Base-by-base conservation (phyloP, 2,888 invertebrate species). In the Epinotia demarniana region DNA sequence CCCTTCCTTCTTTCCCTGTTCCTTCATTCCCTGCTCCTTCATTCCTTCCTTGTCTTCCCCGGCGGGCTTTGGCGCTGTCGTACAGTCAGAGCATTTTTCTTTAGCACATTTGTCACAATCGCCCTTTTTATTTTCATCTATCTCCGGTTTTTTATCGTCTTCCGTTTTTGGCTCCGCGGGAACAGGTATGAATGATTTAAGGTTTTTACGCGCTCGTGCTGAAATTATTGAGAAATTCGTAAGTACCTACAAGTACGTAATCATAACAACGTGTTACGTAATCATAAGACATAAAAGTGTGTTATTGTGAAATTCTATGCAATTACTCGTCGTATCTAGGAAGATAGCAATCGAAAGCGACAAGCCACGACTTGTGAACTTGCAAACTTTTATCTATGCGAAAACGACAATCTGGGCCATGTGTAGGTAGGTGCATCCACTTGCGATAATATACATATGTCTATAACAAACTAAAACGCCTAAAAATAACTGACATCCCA, bases 121-220 rank as follows among this genome's bases (percentile, higher is more conserved):
- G 1, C 79, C 64, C 78, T 91, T 92, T 77, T 90, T 91, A 19
- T 89, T 89, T 3, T 89, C 88, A 3, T 85, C 84, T 4, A 81
- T 27, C 9, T 89, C 86, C 19, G 82, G 78, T 78, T 88, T 88
- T 79, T 92, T 92, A 18, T 92, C 91, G 23, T 90, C 90, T 39
- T 92, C 92, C 33, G 81, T 83, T 81, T 88, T 90, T 74, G 87
- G 84, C 78, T 92, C 90, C 11, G 83, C 77, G 16, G 94, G 94
- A 16, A 94, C 90, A 43, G 94, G 92, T 80, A 94, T 89, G 77
- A 92, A 94, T 9, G 93, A 92, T 46, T 83, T 85, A 19, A 94
- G 83, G 80, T 94, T 94, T 80, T 91, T 94, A 64, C 90, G 86
- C 49, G 94, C 94, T 70, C 92, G 84, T 16, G 89, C 94, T 94